These are phyloP conservation scores for Salpingus planirostris DNA, from an alignment of 2,888 invertebrate genomes.

Conservation along the genomic window DNA sequence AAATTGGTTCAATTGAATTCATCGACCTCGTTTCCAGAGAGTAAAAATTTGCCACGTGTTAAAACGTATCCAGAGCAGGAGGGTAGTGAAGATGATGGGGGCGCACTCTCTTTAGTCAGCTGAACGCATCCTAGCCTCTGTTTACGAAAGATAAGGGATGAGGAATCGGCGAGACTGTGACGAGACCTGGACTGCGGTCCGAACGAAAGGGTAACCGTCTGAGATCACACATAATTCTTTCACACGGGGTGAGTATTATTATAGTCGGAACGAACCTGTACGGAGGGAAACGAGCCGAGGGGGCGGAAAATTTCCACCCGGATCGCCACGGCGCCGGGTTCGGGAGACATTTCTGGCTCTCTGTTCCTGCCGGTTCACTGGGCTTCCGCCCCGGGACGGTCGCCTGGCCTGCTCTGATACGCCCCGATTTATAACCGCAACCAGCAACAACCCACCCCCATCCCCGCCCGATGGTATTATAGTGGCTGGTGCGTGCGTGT, in stretches of 20 bases:
- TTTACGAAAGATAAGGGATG: constrained; percentile 10
- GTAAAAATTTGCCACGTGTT: too few species aligned
- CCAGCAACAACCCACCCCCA: constrained; percentile 4
- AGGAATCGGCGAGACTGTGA: constrained; percentile 9
- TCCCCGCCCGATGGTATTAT: too few species aligned
- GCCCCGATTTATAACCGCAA: constrained; percentile 9
- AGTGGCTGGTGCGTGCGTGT: too few species aligned
- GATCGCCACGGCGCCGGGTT: constrained; percentile 15
- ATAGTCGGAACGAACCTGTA: constrained; percentile 14
- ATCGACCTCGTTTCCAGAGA: too few species aligned
- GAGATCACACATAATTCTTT: constrained; percentile 15
- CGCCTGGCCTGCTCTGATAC: constrained; percentile 13
- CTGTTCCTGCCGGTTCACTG: constrained; percentile 7
- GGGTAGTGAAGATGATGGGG: too few species aligned
- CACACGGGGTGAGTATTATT: constrained; percentile 13
- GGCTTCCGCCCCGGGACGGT: constrained; percentile 6
- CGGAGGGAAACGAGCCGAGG: constrained; percentile 2
- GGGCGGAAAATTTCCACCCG: constrained; percentile 17
- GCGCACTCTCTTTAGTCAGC: constrained; percentile 6
- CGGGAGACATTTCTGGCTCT: constrained; percentile 1
- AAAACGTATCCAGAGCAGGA: too few species aligned
- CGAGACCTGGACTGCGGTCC: constrained; percentile 1
- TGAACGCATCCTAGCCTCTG: constrained; percentile 9
- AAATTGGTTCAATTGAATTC: too few species aligned
- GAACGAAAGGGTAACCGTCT: constrained; percentile 7